Conservation (phyloP, 2,797 vertebrate species). For the Sphenodon punctatus region DNA sequence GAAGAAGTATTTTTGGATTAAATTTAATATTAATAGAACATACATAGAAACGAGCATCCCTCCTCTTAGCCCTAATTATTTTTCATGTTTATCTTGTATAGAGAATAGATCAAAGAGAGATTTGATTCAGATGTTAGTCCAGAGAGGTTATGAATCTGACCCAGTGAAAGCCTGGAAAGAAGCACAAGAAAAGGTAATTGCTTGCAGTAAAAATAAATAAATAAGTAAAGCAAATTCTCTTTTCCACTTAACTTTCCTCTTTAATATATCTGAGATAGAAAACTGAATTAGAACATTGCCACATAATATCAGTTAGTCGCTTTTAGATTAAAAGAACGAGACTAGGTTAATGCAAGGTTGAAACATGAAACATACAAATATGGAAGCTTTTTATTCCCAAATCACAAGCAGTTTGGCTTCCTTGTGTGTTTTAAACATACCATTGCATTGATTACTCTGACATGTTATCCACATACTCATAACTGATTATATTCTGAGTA, state of each 20-base stretch:
- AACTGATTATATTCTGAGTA: neutral
- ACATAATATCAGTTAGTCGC: accelerated
- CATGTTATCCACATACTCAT: neutral
- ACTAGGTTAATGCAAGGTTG: neutral
- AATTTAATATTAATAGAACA: slow-evolving; percentile 36
- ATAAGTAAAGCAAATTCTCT: too few species aligned
- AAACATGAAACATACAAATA: neutral
- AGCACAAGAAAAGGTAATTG: slow-evolving; percentile 87
- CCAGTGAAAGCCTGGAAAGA: slow-evolving; percentile 93
- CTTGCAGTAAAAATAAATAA: neutral
- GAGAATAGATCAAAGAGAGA: slow-evolving; percentile 97
- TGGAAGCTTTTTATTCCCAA: neutral
- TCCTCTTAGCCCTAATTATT: slow-evolving; percentile 51
- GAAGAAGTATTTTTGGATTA: slow-evolving; percentile 45
- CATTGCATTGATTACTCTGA: neutral
- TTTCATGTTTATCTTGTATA: slow-evolving; percentile 63
- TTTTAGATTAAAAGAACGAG: neutral
- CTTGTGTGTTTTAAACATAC: neutral
- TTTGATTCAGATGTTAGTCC: slow-evolving; percentile 93
- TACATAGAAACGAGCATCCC: slow-evolving; percentile 28
- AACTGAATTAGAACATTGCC: neutral
- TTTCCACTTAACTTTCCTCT: neutral
- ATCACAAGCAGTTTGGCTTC: slow-evolving; percentile 7
- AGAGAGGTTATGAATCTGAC: slow-evolving; percentile 96
- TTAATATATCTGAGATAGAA: neutral